Evolutionary conservation across 2,797 vertebrate genomes (phyloP).

Genomic region (Trachurus trachurus): DNA sequence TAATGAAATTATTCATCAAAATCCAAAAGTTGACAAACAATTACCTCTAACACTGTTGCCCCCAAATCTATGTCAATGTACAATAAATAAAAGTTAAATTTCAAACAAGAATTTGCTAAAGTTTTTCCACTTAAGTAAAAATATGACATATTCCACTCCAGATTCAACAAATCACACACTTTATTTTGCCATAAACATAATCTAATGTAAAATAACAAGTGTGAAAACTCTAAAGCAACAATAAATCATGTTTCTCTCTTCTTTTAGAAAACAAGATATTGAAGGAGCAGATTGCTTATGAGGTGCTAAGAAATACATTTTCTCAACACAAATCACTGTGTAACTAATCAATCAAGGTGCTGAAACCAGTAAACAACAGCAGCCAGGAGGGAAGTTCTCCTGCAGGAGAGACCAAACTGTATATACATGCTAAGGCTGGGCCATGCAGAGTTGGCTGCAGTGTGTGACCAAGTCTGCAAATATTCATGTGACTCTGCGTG

Average conservation of each 20-base stretch:
- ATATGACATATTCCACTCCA: background rate
- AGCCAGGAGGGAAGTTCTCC: constrained; percentile 17
- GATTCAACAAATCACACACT: constrained; percentile 29
- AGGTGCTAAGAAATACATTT: constrained; percentile 14
- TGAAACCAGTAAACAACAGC: constrained; percentile 46
- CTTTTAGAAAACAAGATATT: constrained; percentile 27
- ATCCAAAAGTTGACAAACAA: background rate
- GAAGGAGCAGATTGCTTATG: constrained; percentile 23
- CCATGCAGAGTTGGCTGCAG: constrained; percentile 29
- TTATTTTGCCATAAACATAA: constrained; percentile 42
- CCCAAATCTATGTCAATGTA: constrained; percentile 6
- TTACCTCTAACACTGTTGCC: constrained; percentile 3
- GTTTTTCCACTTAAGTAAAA: background rate
- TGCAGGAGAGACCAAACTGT: constrained; percentile 20
- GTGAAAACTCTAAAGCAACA: constrained; percentile 33
- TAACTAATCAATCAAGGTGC: constrained; percentile 43
- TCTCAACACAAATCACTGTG: constrained; percentile 31
- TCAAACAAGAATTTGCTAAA: constrained; percentile 6
- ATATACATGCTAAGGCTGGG: constrained; percentile 35
- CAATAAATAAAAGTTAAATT: constrained; percentile 29
- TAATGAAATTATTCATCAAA: constrained; percentile 7
- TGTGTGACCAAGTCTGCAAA: constrained; percentile 56
- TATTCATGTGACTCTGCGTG: constrained; percentile 48
- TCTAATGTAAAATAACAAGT: constrained; percentile 34
- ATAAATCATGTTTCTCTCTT: constrained; percentile 30